phyloP scores from a whole-genome alignment of 2,797 vertebrate species.

The Xiphophorus birchmanni region DNA sequence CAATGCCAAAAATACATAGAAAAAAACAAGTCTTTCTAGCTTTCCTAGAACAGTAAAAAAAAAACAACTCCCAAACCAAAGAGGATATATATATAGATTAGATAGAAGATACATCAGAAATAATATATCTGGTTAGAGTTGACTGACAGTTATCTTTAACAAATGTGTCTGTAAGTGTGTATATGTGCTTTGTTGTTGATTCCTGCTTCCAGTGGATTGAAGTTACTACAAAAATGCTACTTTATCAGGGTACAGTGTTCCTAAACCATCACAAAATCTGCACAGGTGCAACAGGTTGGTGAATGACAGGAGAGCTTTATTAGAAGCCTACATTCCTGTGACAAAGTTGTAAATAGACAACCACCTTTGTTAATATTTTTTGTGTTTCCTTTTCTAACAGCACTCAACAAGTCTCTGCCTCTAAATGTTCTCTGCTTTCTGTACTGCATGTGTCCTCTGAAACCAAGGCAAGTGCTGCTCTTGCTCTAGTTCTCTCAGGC shows the following conservation, averaged over 20 bases:
- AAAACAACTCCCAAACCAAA: background rate
- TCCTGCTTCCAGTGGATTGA: background rate
- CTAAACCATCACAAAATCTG: background rate
- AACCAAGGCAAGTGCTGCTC: conserved; percentile 60
- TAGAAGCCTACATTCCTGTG: background rate
- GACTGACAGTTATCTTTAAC: background rate
- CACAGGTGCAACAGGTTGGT: background rate
- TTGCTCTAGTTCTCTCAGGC: conserved; percentile 70
- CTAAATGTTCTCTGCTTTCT: conserved; percentile 17
- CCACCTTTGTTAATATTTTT: background rate
- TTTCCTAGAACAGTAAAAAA: background rate
- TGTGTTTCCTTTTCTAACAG: no score
- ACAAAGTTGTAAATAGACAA: background rate
- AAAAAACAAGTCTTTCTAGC: no score
- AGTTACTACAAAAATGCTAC: background rate
- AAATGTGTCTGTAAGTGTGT: background rate
- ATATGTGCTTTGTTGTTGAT: background rate
- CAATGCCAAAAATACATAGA: no score
- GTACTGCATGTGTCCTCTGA: conserved; percentile 72
- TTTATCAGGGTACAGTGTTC: background rate
- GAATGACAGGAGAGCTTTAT: background rate
- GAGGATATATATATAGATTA: background rate
- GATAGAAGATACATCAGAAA: background rate
- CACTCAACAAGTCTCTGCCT: background rate
- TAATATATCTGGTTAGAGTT: background rate